phyloP scores from a whole-genome alignment of 1,140 invertebrate species.

The Drosophila seguyi region DNA sequence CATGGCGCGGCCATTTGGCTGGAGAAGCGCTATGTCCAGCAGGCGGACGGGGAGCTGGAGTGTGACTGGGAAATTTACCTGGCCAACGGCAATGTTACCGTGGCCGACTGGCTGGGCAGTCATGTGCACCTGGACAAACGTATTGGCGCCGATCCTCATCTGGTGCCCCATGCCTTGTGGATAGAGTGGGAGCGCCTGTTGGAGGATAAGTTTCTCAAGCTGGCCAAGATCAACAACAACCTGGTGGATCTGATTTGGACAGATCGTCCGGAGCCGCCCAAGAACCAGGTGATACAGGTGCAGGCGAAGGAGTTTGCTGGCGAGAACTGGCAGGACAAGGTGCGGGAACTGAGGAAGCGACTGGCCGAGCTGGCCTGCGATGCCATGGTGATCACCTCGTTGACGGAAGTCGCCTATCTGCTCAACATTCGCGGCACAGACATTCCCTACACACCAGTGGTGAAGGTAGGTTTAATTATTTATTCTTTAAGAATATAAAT shows the following conservation, averaged over 20 bases:
- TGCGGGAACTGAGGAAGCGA: conserved; percentile 88
- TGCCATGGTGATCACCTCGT: conserved; percentile 93
- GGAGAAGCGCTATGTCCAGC: conserved; percentile 93
- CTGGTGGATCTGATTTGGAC: conserved; percentile 94
- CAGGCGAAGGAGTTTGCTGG: conserved; percentile 85
- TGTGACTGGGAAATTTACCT: conserved; percentile 94
- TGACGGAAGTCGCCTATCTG: conserved; percentile 97
- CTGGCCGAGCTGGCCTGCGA: conserved; percentile 89
- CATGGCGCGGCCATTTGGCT: conserved; percentile 95
- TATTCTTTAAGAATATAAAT: no score
- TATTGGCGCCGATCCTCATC: conserved; percentile 93
- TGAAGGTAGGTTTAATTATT: conserved; percentile 55
- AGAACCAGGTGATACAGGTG: conserved; percentile 86
- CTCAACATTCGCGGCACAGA: conserved; percentile 97
- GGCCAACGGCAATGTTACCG: conserved; percentile 87
- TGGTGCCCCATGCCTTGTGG: conserved; percentile 89
- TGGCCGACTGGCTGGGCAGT: conserved; percentile 88
- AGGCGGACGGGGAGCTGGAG: conserved; percentile 91
- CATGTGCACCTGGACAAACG: conserved; percentile 88
- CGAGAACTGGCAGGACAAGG: conserved; percentile 90
- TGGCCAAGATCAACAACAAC: conserved; percentile 90
- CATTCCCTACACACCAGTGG: conserved; percentile 95
- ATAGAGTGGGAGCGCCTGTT: conserved; percentile 87
- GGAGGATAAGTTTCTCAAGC: conserved; percentile 86
- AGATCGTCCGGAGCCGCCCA: conserved; percentile 86